Evolutionary conservation across 1,140 invertebrate species (phyloP), one percentile per base, ranked within the genome.

Genomic region (Drosophila erecta): DNA sequence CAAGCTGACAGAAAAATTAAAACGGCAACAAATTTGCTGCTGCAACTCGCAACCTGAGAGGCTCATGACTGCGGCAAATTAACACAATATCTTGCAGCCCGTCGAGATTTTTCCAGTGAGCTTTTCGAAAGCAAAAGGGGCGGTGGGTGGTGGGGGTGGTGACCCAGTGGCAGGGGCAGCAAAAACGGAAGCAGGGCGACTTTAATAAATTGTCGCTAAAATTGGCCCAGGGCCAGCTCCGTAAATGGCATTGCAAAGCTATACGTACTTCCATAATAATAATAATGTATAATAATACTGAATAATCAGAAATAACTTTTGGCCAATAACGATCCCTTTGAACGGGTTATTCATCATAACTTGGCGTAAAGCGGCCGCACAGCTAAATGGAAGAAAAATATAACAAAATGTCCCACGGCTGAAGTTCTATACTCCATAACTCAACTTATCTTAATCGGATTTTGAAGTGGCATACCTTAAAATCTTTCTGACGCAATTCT

Each of bases 11-110:
- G 55, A 79, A 78, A 87, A 86, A 76, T 87, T 79, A 79, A 89
- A 89, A 79, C 79, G 64, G 79, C 83, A 83, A 87, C 81, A 86
- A 86, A 86, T 87, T 86, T 86, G 81, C 35, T 22, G 54, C 76
- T 77, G 81, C 81, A 86, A 33, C 49, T 37, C 47, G 47, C 35
- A 20, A 49, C 55, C 66, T 40, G 33, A 41, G 57, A n/a, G 79
- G 56, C 79, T 81, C 81, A 86, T 85, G 83, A 87, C 83, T 85
- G 83, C 57, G 64, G 83, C 78, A 85, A 87, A 85, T 85, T 85
- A 85, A 85, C 81, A 85, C 81, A 85, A 81, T 69, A 85, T 75
- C 83, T 87, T 85, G 56, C 43, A 56, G 73, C 49, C 37, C 43
- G 40, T 59, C 24, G 44, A 66, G 62, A 66, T 65, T 57, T 35